Evolutionary conservation across 1,140 invertebrate species (phyloP).

Genomic region (Tyrophagus putrescentiae): DNA sequence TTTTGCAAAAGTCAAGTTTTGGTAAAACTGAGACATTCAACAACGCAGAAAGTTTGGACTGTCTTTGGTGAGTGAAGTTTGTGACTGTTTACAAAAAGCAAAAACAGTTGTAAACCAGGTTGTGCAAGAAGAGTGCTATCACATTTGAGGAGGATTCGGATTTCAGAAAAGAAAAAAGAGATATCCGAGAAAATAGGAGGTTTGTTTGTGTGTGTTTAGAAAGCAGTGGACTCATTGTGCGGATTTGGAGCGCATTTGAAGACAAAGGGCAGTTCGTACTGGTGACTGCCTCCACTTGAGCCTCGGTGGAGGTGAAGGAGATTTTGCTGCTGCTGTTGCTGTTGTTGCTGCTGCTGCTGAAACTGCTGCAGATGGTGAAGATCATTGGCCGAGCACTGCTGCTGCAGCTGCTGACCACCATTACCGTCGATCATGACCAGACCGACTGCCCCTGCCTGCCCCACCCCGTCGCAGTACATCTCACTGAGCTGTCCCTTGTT

Average conservation of each 20-base stretch:
- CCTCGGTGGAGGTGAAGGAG: too few relatives aligned
- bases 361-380: neutral
- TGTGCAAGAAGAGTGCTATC: too few relatives aligned
- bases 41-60: too few relatives aligned
- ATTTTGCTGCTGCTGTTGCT: neutral
- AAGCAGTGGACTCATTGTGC: slow-evolving; percentile 13
- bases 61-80: too few relatives aligned
- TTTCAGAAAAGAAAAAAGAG: too few relatives aligned
- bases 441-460: neutral
- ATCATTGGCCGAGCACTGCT: neutral
- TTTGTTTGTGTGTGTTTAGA: too few relatives aligned
- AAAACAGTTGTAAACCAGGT: too few relatives aligned
- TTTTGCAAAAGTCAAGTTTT: too few relatives aligned
- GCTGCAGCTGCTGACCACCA: neutral
- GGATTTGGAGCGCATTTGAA: neutral
- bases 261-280: slow-evolving; percentile 14
- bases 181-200: too few relatives aligned
- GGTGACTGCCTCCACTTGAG: neutral
- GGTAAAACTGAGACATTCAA: too few relatives aligned
- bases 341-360: neutral
- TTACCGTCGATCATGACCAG: neutral
- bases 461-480: slow-evolving; percentile 9
- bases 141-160: too few relatives aligned
- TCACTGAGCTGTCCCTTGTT: slow-evolving; percentile 4
- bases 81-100: too few relatives aligned